Evolutionary conservation across 2,888 invertebrate species (phyloP).

Genomic region (Griposia aprilina): DNA sequence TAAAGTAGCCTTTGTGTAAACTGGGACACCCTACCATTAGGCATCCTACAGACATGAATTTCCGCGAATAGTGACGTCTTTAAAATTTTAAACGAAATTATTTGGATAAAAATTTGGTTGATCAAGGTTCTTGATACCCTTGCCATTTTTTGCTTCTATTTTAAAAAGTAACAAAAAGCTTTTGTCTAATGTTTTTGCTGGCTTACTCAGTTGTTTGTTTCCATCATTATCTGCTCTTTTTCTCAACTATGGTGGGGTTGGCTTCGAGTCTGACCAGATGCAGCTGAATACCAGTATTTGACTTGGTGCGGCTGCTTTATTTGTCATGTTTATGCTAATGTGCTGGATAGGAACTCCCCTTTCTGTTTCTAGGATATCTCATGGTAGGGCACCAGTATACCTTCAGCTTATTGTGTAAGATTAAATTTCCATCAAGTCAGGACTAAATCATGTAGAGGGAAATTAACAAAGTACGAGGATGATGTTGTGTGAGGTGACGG

Average conservation of each 20-base stretch:
- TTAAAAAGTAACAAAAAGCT: neutral
- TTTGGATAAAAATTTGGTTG: neutral
- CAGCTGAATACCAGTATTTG: neutral
- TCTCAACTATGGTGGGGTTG: neutral
- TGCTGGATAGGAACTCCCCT: slow-evolving; percentile 5
- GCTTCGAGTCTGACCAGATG: neutral
- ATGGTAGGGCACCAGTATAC: slow-evolving; percentile 31
- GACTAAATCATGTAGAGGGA: slow-evolving; percentile 45
- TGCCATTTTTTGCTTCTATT: slow-evolving; percentile 3
- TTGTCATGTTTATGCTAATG: slow-evolving; percentile 28
- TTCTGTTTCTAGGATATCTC: slow-evolving; percentile 19
- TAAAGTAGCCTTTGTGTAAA: slow-evolving; percentile 82
- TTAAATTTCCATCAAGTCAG: slow-evolving; percentile 41
- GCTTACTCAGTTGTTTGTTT: neutral
- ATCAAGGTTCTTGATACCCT: slow-evolving; percentile 4
- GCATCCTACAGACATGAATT: slow-evolving; percentile 19
- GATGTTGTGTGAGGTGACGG: slow-evolving; percentile 50
- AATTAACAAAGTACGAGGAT: slow-evolving; percentile 45
- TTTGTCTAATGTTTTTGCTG: neutral
- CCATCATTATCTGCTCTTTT: neutral
- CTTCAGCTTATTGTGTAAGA: slow-evolving; percentile 38
- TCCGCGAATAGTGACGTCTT: neutral
- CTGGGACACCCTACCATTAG: slow-evolving; percentile 33
- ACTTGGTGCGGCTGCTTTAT: neutral
- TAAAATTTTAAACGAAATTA: neutral